phyloP scores from a whole-genome alignment of 2,888 invertebrate genomes.

The Lepeophtheirus nordmannii region DNA sequence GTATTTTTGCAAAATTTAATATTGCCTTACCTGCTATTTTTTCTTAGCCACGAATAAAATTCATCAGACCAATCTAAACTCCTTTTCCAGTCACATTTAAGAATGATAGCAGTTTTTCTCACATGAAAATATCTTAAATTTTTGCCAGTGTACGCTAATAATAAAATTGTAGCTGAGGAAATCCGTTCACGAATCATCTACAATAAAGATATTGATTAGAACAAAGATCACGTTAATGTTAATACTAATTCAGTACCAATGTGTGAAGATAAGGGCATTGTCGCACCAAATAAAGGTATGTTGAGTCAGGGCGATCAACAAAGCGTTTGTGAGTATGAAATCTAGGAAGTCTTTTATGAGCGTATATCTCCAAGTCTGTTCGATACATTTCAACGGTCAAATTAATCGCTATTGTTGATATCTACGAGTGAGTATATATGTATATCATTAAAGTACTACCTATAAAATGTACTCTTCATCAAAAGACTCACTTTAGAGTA shows the following conservation, averaged over 20 bases:
- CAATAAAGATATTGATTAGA: conserved; percentile 9
- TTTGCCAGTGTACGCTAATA: conserved; percentile 49
- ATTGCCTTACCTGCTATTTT: conserved; percentile 31
- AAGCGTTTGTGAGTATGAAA: conserved; percentile 48
- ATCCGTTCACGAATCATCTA: conserved; percentile 57
- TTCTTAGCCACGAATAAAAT: conserved; percentile 49
- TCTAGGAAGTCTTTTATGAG: conserved; percentile 50
- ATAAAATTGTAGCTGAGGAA: conserved; percentile 56
- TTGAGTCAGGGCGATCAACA: conserved; percentile 51
- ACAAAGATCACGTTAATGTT: not conserved
- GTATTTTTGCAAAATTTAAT: too few species aligned
- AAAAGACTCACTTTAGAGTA: conserved; percentile 40
- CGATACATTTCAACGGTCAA: conserved; percentile 47
- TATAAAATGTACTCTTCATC: conserved; percentile 25
- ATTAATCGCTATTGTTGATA: conserved; percentile 33
- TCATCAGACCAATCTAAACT: conserved; percentile 50
- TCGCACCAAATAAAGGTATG: conserved; percentile 48
- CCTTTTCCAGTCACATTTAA: conserved; percentile 51
- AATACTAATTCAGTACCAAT: not conserved
- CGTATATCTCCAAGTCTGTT: conserved; percentile 45
- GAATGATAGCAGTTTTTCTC: conserved; percentile 52
- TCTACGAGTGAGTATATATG: not conserved
- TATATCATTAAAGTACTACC: not conserved
- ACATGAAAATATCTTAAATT: conserved; percentile 48
- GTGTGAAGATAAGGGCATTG: conserved; percentile 48